Evolutionary conservation across 1,140 invertebrate species (phyloP), one percentile per base, ranked within the genome.

Genomic region (Lethrus apterus): DNA sequence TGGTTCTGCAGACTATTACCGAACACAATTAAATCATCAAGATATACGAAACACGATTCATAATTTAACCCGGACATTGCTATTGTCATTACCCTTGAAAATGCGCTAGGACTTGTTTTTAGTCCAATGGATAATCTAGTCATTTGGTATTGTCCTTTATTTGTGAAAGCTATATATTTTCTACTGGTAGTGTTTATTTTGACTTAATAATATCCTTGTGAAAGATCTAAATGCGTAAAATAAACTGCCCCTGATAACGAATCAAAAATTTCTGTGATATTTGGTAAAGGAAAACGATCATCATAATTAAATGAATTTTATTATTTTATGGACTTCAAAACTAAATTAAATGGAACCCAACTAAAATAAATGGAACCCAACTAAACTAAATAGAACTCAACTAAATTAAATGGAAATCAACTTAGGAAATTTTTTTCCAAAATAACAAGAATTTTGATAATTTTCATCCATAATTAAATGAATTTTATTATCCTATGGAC

Each of bases 181-280:
- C 54, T 67, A 21, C 40, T 44, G 13, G n/a, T 8, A 36, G 20
- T 13, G 9, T 62, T 57, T 8, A 73, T 36, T 15, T 54, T 41
- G 18, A 73, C 51, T n/a, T n/a, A n/a, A n/a, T n/a, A n/a, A n/a
- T n/a, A n/a, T n/a, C n/a, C 52, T 48, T 76, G 68, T 58, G 63
- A 68, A 52, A 68, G 74, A 1, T 71, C 52, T 30, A 49, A 52
- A 52, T 54, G 49, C 24, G 48, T 17, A 36, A 55, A 50, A 50
- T 52, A 50, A 17, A 52, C 21, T 19, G 47, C 47, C n/a, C 52
- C 52, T 9, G 44, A 43, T 29, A 55, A 35, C 2, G 49, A 50
- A 47, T 57, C 46, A 30, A 59, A 30, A 33, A 57, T 57, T 42
- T 58, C 56, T 9, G 34, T 46, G 23, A 59, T 56, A 40, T 38